A percentile compares a stretch with the other conserved stretches of the same genome.
phyloP scores from a whole-genome alignment of 2,888 invertebrate species.

The Lithophane ornitopus region DNA sequence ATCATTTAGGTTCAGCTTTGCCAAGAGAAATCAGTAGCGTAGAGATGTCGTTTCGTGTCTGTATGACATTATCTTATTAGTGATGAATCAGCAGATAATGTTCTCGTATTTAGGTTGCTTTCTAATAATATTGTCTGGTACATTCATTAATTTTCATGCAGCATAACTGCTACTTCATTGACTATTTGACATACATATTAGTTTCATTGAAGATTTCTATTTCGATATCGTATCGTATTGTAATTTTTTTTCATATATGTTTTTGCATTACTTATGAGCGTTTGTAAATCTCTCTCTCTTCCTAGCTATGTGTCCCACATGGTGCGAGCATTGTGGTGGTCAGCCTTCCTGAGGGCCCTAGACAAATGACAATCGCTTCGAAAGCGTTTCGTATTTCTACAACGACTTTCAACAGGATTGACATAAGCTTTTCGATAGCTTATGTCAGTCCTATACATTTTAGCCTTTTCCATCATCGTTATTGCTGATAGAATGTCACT shows the following conservation, averaged over 20 bases:
- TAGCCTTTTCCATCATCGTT: too few species aligned
- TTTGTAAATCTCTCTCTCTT: too few species aligned
- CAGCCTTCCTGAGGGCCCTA: too few species aligned
- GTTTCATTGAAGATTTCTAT: background rate
- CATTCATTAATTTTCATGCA: slow-evolving; percentile 24
- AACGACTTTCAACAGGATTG: too few species aligned
- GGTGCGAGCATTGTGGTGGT: too few species aligned
- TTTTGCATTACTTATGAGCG: background rate
- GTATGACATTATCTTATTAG: slow-evolving; percentile 45
- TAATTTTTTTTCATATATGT: background rate
- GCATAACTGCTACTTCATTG: slow-evolving; percentile 4
- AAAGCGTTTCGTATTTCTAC: too few species aligned
- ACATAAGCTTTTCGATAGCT: too few species aligned
- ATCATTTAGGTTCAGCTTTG: slow-evolving; percentile 17
- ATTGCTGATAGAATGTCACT: too few species aligned
- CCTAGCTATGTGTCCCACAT: too few species aligned
- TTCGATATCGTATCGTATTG: background rate
- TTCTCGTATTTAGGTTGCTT: slow-evolving; percentile 58
- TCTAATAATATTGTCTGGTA: slow-evolving; percentile 53
- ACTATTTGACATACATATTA: slow-evolving; percentile 1
- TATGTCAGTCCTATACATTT: too few species aligned
- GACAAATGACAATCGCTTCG: too few species aligned
- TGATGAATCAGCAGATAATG: slow-evolving; percentile 64
- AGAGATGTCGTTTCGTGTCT: slow-evolving; percentile 40
- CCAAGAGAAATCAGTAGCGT: slow-evolving; percentile 52